Evolutionary conservation across 2,113 vertebrate genomes (phyloP).

Genomic region (Xiphias gladius): DNA sequence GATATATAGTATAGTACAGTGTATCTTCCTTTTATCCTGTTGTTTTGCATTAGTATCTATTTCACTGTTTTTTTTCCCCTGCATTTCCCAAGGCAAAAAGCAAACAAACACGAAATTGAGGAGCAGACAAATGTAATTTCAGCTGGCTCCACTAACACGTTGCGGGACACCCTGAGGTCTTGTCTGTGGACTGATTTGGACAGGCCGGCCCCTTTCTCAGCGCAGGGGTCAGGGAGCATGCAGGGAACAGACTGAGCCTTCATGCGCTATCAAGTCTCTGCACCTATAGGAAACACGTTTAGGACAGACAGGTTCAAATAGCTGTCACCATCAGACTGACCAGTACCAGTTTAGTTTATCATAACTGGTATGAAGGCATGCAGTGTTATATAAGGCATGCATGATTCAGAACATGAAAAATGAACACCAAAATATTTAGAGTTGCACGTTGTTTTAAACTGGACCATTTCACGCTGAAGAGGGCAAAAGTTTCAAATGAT

Average conservation of each 20-base stretch:
- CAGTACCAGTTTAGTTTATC: conserved; percentile 16
- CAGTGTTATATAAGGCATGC: not conserved
- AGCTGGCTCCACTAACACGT: conserved; percentile 60
- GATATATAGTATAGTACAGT: not conserved
- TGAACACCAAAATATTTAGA: conserved; percentile 26
- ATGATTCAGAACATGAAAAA: too few relatives aligned
- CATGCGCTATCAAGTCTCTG: conserved; percentile 46
- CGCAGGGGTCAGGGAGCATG: conserved; percentile 67
- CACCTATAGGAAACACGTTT: conserved; percentile 40
- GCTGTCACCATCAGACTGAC: conserved; percentile 44
- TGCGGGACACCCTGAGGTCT: conserved; percentile 70
- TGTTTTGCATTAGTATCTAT: conserved; percentile 9
- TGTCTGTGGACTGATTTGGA: conserved; percentile 66
- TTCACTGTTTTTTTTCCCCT: not conserved
- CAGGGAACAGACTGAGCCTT: conserved; percentile 64
- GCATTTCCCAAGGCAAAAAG: conserved; percentile 20
- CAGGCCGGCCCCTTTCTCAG: conserved; percentile 64
- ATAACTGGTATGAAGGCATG: not conserved
- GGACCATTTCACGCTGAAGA: conserved; percentile 41
- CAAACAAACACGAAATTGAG: conserved; percentile 53
- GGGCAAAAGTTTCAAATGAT: conserved; percentile 60
- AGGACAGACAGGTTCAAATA: conserved; percentile 59
- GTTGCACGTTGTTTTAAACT: conserved; percentile 9
- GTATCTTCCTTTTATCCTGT: conserved; percentile 6
- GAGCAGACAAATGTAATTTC: conserved; percentile 62